Evolutionary conservation across 2,113 vertebrate species (phyloP), one percentile per base, ranked within the genome.

Genomic region (Xiphophorus maculatus): DNA sequence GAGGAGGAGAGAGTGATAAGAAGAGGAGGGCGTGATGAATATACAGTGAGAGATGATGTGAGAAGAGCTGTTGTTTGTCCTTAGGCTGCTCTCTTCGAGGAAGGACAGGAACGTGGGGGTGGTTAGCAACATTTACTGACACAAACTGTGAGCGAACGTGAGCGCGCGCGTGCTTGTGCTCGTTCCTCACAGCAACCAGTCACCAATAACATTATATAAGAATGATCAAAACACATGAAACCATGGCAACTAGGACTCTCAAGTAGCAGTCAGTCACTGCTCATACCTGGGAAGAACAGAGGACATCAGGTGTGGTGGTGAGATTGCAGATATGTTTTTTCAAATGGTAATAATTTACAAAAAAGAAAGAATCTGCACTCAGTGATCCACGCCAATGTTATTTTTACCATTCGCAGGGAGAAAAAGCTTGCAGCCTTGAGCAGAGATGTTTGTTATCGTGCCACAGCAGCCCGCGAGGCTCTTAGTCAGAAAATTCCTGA

Each of bases 31-130:
- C 74, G 84, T 79, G 82, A 83, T 76, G 83, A 79, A 73, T 69
- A 74, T 73, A 80, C 62, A 70, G 76, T 66, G 82, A 80, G 73
- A 61, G 79, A 89, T 82, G 85, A 89, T 88, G 86, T 89, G 89
- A 89, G 86, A 87, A 84, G 87, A 92, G 90, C 83, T 86, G 90
- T 88, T 91, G 88, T 92, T 91, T 89, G 85, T 93, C 91, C 90
- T 93, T 82, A 64, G 91, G 90, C 89, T 88, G 90, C 88, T 91
- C 84, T 93, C 89, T 90, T 88, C 71, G 77, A 91, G 90, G 81
- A 90, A 93, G 89, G 90, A 93, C 88, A 88, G 90, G 85, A 84
- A 91, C 88, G 88, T 88, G 90, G 89, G 89, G 92, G 92, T 88
- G 90, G 88, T 84, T 85, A 84, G 88, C 79, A 91, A 87, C 90